Percentiles rank a stretch among this genome's conserved stretches.
phyloP scores from a whole-genome alignment of 2,888 invertebrate species.

The Drosophila macrospina region DNA sequence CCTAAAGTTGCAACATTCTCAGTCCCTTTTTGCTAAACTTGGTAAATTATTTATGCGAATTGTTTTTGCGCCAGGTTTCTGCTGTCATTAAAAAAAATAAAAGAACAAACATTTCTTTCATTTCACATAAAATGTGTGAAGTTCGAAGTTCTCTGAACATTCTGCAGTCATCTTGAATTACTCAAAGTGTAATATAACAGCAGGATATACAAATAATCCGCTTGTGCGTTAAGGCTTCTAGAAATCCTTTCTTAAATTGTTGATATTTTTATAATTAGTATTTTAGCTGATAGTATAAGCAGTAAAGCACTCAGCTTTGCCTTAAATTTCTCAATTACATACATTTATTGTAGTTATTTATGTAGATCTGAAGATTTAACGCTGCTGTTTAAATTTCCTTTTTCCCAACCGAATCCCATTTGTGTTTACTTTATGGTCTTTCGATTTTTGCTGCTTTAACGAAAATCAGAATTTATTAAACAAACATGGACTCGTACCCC shows the following conservation, averaged over 20 bases:
- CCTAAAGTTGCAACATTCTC: constrained; percentile 40
- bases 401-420: background rate
- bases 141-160: background rate
- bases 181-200: background rate
- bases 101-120: constrained; percentile 9
- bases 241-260: background rate
- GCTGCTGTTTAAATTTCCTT: background rate
- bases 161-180: background rate
- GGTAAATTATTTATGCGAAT: constrained; percentile 49
- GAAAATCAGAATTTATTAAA: constrained; percentile 25
- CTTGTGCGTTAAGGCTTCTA: background rate
- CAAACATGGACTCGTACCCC: constrained; percentile 14
- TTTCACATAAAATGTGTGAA: constrained; percentile 11
- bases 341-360: too few species aligned
- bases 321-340: too few species aligned
- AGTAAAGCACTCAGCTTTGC: too few species aligned
- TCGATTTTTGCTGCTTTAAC: background rate
- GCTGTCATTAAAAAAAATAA: constrained; percentile 32
- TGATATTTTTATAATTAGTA: background rate
- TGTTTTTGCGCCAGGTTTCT: constrained; percentile 31
- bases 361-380: background rate
- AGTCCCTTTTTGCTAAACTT: constrained; percentile 18
- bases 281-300: too few species aligned
- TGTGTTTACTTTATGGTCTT: background rate
- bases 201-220: background rate